Evolutionary conservation across 2,888 invertebrate species (phyloP), one percentile per base, ranked within the genome.

Genomic region (Zonitis immaculata): DNA sequence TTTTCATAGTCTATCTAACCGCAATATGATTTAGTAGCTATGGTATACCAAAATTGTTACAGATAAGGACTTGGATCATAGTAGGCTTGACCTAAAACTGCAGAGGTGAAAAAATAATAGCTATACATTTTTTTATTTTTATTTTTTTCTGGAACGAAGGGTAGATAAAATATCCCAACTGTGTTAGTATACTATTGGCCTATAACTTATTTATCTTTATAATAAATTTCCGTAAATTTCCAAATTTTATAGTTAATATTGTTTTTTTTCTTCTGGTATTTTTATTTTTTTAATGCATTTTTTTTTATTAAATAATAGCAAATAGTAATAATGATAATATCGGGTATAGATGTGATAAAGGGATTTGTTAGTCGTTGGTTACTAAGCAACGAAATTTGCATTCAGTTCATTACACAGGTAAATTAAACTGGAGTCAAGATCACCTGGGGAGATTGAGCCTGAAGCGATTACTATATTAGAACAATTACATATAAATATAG

Each of bases 351-450:
- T 32, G 8, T 16, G 32, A 14, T 18, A 43, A 16, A 12, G 51
- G 44, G 30, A 49, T 44, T 51, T 51, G 54, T 52, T 52, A 54
- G 39, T 44, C 44, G 42, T 32, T 30, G 50, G 52, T 30, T 54
- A 52, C 56, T 52, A 59, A 56, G 63, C 59, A 57, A 53, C 49
- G 55, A 59, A 59, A 66, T 66, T 63, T 59, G 67, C 68, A 69
- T 73, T 69, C 72, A 72, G 66, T 69, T 73, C 74, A 74, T 74
- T 74, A 73, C 68, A 63, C 72, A 73, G 73, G 73, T 73, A 73
- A 73, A 74, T 74, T 73, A 73, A 73, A 72, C 69, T 59, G 63
- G 61, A 59, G 58, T 56, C 57, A 59, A 59, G 60, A 69, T 70
- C 72, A 73, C 73, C 74, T 73, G 72, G 72, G 74, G 73, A 69